These are phyloP conservation scores for Struthio camelus DNA, from an alignment of 2,113 vertebrate genomes.

Conservation along the genomic window DNA sequence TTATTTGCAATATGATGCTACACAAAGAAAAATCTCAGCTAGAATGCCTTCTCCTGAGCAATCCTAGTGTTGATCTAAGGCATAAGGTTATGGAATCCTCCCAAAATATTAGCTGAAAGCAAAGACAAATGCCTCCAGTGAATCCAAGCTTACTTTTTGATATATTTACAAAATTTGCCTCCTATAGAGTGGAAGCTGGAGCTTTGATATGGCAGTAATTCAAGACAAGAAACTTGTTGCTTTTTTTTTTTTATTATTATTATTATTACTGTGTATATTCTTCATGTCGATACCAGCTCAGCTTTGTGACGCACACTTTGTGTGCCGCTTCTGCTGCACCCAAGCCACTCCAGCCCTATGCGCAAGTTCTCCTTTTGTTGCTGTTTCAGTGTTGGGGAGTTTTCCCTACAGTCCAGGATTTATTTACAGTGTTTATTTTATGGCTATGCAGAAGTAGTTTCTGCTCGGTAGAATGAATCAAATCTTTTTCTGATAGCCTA, in stretches of 20 bases:
- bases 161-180: background rate
- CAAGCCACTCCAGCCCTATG: background rate
- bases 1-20: background rate
- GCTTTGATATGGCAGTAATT: background rate
- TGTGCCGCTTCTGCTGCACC: background rate
- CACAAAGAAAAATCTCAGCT: background rate
- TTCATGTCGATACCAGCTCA: background rate
- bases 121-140: too few species aligned
- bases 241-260: too few species aligned
- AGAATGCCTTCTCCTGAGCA: background rate
- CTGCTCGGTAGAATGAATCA: constrained; percentile 3
- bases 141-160: background rate
- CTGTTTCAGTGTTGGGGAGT: background rate
- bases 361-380: background rate
- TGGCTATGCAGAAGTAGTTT: background rate
- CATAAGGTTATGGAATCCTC: background rate
- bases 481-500: background rate
- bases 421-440: background rate
- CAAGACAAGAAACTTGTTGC: background rate
- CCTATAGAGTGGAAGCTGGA: background rate
- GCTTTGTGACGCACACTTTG: background rate
- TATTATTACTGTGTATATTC: background rate
- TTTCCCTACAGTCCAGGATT: background rate
- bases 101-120: background rate
- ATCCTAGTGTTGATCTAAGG: background rate